phyloP scores from a whole-genome alignment of 2,888 invertebrate species.

The Flabesymbios commensalis region DNA sequence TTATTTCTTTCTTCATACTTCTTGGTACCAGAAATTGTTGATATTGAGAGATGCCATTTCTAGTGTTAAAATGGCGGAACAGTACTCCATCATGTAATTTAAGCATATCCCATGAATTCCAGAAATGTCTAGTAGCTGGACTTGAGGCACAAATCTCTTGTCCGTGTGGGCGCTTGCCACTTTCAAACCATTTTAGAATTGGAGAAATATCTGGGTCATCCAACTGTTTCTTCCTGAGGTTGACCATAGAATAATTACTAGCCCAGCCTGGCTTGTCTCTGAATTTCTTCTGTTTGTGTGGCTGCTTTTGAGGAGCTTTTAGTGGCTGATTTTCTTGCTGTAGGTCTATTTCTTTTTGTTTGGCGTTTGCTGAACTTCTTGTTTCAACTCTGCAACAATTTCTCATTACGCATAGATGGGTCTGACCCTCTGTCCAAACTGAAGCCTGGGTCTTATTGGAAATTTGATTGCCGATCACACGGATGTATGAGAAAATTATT shows the following conservation, averaged over 20 bases:
- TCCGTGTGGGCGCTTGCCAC: constrained; percentile 1
- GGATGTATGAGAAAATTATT: no score
- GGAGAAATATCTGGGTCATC: neutral
- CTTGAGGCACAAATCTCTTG: constrained; percentile 1
- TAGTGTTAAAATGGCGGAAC: constrained; percentile 7
- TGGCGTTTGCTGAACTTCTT: no score
- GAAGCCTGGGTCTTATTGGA: no score
- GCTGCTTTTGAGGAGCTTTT: no score
- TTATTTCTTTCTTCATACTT: constrained; percentile 7
- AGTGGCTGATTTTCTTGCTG: no score
- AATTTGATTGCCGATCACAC: no score
- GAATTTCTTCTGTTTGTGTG: no score
- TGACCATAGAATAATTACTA: neutral
- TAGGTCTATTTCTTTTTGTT: no score
- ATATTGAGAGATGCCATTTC: constrained; percentile 1
- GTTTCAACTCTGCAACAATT: no score
- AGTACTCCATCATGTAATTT: constrained; percentile 18
- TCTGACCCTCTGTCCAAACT: no score
- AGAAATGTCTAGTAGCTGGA: constrained; percentile 7
- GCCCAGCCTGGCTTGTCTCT: neutral
- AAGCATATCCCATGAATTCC: constrained; percentile 2
- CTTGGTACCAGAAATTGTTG: constrained; percentile 17
- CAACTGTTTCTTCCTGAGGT: neutral
- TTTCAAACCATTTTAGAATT: neutral
- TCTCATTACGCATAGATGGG: no score